Base-by-base conservation (phyloP, 2,113 vertebrate genomes). In the Labeo rohita region DNA sequence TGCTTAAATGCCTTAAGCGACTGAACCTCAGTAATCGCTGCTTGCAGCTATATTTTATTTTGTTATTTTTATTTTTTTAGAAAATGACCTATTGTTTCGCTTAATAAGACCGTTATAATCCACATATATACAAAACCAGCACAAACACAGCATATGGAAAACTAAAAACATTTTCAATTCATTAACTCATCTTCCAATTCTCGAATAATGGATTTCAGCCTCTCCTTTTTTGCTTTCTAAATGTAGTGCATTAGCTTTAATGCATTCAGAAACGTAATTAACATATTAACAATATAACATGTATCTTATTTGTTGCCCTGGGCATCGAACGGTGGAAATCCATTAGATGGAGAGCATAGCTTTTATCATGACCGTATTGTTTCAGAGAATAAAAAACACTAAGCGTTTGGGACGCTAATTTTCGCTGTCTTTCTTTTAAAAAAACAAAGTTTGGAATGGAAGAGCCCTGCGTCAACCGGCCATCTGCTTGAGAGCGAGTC, bases 381-480 rank as follows among this genome's bases (percentile, higher is more conserved):
- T 76, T 65, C 45, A 66, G 15, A 63, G 11, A 65, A n/a, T 65
- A 49, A 59, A 49, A 83, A 68, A 68, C 50, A 39, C 21, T 36
- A 7, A 73, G 39, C 7, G 9, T 23, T 34, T 54, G 2, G 45
- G 9, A 63, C 16, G 34, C 8, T 56, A 8, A 54, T 23, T 84
- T 56, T 79, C 9, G 8, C 50, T 52, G 43, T 28, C 47, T 83
- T 54, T 78, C 49, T 18, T 50, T 43, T 34, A 15, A 77, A 87
- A 65, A 65, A 65, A 65, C 54, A 47, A 47, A 81, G 39, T 75
- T 92, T 92, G 90, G 92, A 95, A 90, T 45, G 66, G 84, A 78
- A 80, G 82, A 90, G 87, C 43, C 86, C 88, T 93, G 91, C 92
- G 89, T 94, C 93, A 93, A 34, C 8, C 78, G 83, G 92, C 94